phyloP scores from a whole-genome alignment of 2,797 vertebrate genomes.

The Loris lydekkerianus region DNA sequence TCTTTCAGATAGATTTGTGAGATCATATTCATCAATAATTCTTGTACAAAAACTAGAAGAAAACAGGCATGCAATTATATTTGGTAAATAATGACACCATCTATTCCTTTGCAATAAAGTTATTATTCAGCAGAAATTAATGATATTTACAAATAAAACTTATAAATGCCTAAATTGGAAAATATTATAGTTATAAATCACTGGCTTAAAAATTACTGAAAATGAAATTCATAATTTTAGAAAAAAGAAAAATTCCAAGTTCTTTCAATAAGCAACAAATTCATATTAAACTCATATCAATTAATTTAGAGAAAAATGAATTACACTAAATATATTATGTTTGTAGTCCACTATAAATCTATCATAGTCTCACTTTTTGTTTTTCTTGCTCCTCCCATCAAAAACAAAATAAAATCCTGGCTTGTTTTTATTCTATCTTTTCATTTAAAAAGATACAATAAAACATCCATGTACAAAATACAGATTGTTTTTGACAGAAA shows the following conservation, averaged over 20 bases:
- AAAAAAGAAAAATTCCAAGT: background rate
- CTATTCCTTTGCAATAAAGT: background rate
- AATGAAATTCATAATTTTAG: background rate
- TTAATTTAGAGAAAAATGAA: background rate
- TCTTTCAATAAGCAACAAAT: background rate
- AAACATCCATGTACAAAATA: background rate
- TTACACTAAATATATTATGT: background rate
- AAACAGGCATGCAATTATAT: background rate
- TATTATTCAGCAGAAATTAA: background rate
- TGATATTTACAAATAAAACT: background rate
- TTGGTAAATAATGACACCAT: background rate
- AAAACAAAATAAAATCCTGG: background rate
- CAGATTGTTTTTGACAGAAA: background rate
- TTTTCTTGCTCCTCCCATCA: background rate
- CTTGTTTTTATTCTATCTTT: background rate
- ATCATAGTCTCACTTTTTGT: background rate
- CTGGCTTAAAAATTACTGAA: background rate
- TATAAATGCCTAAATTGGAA: background rate
- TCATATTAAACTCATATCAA: background rate
- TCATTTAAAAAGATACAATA: background rate
- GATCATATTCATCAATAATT: conserved; percentile 13
- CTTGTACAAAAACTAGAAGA: background rate
- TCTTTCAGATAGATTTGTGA: conserved; percentile 29
- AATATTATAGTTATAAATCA: background rate
- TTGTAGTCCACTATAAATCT: background rate